Conservation (phyloP, 2,888 invertebrate species). For the Epinotia demarniana region DNA sequence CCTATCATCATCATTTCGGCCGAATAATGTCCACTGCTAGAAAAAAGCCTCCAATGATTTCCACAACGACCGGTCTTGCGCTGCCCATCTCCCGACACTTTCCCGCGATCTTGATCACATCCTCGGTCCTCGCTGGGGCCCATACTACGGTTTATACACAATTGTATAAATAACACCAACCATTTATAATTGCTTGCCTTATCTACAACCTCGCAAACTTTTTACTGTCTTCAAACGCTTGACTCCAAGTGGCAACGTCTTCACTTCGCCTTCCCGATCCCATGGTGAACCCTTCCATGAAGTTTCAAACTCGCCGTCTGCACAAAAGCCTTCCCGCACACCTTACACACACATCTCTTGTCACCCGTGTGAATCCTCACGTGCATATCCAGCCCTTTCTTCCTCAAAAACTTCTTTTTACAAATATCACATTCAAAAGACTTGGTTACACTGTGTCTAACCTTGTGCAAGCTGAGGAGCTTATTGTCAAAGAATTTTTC, state of each 20-base stretch:
- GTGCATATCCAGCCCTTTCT: constrained; percentile 53
- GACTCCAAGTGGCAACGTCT: neutral
- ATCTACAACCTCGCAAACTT: neutral
- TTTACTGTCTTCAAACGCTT: neutral
- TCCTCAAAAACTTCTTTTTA: constrained; percentile 55
- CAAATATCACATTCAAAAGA: constrained; percentile 58
- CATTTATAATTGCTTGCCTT: too few relatives aligned
- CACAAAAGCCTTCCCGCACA: constrained; percentile 65
- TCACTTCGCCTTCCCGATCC: constrained; percentile 6
- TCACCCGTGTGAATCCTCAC: constrained; percentile 67
- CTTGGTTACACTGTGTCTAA: constrained; percentile 60
- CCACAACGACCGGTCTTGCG: too few relatives aligned
- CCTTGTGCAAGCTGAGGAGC: constrained; percentile 60
- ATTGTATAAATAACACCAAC: too few relatives aligned
- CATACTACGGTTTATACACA: too few relatives aligned
- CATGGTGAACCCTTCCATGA: constrained; percentile 61
- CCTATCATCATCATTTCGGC: too few relatives aligned
- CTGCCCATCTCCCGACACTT: too few relatives aligned
- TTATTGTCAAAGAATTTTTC: constrained; percentile 40
- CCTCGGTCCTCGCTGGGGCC: too few relatives aligned
- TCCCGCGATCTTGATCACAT: too few relatives aligned
- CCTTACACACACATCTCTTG: constrained; percentile 62
- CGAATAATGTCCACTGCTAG: too few relatives aligned
- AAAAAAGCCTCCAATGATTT: too few relatives aligned
- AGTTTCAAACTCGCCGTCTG: constrained; percentile 61